Evolutionary conservation across 2,888 invertebrate genomes (phyloP).

Genomic region (Conchocele bisecta): DNA sequence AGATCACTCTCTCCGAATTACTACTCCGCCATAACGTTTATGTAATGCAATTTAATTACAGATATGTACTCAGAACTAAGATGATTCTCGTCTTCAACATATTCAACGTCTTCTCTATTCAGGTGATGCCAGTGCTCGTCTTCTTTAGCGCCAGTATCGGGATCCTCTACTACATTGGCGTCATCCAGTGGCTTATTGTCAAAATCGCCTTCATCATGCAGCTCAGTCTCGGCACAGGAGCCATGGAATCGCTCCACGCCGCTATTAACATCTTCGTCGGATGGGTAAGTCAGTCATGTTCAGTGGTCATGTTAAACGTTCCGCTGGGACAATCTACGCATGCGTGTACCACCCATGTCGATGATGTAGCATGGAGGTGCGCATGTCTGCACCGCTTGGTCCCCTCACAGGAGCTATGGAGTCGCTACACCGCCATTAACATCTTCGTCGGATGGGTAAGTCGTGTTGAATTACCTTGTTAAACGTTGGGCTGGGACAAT

Average conservation of each 20-base stretch:
- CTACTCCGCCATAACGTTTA: too few relatives aligned
- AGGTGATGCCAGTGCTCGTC: slow-evolving; percentile 92
- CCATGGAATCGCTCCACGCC: slow-evolving; percentile 95
- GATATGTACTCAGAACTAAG: too few relatives aligned
- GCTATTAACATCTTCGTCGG: slow-evolving; percentile 96
- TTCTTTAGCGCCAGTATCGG: slow-evolving; percentile 96
- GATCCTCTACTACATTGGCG: slow-evolving; percentile 93
- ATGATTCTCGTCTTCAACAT: too few relatives aligned
- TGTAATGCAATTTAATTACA: too few relatives aligned
- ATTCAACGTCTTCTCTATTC: slow-evolving; percentile 26
- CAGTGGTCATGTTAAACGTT: too few relatives aligned
- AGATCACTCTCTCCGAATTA: too few relatives aligned
- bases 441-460: slow-evolving; percentile 95
- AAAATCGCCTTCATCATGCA: slow-evolving; percentile 85
- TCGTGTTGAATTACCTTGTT: too few relatives aligned
- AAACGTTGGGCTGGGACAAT: too few relatives aligned
- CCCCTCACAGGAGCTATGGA: slow-evolving; percentile 96
- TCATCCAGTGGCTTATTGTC: slow-evolving; percentile 91
- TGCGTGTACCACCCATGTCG: too few relatives aligned
- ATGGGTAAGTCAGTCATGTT: slow-evolving; percentile 87
- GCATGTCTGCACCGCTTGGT: slow-evolving; percentile 86
- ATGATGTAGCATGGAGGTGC: too few relatives aligned
- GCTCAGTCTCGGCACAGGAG: slow-evolving; percentile 90
- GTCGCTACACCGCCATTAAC: slow-evolving; percentile 93
- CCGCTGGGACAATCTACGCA: too few relatives aligned